phyloP scores from a whole-genome alignment of 2,113 vertebrate genomes.

The Struthio camelus region DNA sequence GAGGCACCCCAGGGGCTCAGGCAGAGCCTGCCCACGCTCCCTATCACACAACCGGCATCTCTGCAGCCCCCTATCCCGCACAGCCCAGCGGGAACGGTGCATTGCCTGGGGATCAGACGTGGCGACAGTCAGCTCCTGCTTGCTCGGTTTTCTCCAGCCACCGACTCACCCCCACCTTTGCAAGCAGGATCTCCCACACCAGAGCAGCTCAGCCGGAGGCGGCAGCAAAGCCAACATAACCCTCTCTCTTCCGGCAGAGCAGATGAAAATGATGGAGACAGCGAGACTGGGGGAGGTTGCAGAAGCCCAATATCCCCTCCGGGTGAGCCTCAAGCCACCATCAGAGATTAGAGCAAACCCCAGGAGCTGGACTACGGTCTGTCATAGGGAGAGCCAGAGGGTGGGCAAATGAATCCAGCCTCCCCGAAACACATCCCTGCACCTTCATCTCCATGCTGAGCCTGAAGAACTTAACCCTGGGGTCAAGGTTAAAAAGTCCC shows the following conservation, averaged over 20 bases:
- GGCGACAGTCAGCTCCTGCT: not conserved
- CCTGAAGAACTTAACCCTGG: fast-evolving
- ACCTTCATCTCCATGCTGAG: fast-evolving
- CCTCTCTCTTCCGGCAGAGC: not conserved
- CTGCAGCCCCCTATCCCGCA: not conserved
- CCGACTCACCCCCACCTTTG: not conserved
- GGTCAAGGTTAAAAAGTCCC: not conserved
- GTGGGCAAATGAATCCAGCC: fast-evolving
- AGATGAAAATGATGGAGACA: not conserved
- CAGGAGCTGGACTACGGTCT: not conserved
- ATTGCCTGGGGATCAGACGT: too few relatives aligned
- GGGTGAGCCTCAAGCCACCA: not conserved
- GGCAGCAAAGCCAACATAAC: not conserved
- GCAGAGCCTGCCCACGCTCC: not conserved
- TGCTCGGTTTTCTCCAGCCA: not conserved
- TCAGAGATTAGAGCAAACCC: not conserved
- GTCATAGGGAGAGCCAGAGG: not conserved
- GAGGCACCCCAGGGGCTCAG: not conserved
- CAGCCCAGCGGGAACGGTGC: not conserved
- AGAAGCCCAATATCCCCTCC: not conserved
- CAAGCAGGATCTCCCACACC: too few relatives aligned
- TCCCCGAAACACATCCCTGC: not conserved
- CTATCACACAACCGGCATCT: too few relatives aligned
- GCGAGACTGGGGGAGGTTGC: not conserved
- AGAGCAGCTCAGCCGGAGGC: not conserved